Evolutionary conservation across 1,140 invertebrate species (phyloP).

Genomic region (Danaus melanippus): DNA sequence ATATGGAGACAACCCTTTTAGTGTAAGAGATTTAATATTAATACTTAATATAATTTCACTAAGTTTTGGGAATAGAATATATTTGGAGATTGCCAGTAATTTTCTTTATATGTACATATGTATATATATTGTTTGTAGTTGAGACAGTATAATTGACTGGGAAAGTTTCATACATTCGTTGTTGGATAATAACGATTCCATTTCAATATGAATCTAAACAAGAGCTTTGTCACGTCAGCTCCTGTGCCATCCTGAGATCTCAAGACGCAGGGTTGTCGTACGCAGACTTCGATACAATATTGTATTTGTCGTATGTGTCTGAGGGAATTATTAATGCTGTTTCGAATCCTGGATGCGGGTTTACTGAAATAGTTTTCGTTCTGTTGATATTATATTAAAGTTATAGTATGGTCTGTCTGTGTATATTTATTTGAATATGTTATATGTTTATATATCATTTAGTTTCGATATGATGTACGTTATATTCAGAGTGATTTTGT

Average conservation of each 20-base stretch:
- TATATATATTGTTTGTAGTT: constrained; percentile 2
- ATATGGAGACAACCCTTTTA: constrained; percentile 63
- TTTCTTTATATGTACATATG: too few relatives aligned
- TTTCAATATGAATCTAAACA: constrained; percentile 9
- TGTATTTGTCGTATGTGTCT: constrained; percentile 63
- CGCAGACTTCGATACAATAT: constrained; percentile 55
- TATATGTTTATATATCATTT: too few relatives aligned
- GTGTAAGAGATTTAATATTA: constrained; percentile 27
- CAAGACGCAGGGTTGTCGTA: constrained; percentile 63
- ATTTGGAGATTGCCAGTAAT: too few relatives aligned
- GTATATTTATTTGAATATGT: too few relatives aligned
- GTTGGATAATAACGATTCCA: too few relatives aligned
- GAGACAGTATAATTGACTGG: not conserved
- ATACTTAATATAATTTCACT: too few relatives aligned
- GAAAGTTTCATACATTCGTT: too few relatives aligned
- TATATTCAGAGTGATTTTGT: constrained; percentile 4
- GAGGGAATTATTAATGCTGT: constrained; percentile 63
- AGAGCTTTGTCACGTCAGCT: constrained; percentile 20
- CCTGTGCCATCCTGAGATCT: constrained; percentile 34
- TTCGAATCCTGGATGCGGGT: constrained; percentile 42
- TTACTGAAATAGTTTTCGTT: constrained; percentile 64
- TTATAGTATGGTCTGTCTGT: too few relatives aligned
- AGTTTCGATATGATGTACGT: too few relatives aligned
- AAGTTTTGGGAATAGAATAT: too few relatives aligned
- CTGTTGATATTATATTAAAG: constrained; percentile 34